Evolutionary conservation across 1,140 invertebrate species (phyloP).

Genomic region (Dendrolimus punctatus): DNA sequence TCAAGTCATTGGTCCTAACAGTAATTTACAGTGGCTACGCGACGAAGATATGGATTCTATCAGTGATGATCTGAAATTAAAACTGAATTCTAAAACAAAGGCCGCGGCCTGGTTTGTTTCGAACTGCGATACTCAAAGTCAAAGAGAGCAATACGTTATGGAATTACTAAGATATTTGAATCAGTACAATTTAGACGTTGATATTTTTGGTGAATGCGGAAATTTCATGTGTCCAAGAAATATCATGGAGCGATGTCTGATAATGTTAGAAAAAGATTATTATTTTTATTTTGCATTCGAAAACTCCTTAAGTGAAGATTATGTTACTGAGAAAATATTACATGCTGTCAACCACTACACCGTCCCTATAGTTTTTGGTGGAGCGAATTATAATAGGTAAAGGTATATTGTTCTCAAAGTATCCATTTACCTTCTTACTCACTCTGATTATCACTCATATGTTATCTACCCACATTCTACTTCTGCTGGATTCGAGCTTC

Average conservation of each 20-base stretch:
- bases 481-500: too few species aligned
- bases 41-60: slow-evolving; percentile 33
- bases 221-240: slow-evolving; percentile 34
- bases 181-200: slow-evolving; percentile 57
- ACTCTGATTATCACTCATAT: too few species aligned
- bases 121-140: slow-evolving; percentile 73
- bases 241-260: slow-evolving; percentile 45
- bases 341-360: slow-evolving; percentile 32
- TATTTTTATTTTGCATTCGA: slow-evolving; percentile 82
- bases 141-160: slow-evolving; percentile 71
- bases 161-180: slow-evolving; percentile 72
- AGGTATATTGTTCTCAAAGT: not conserved
- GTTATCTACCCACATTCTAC: too few species aligned
- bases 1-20: slow-evolving; percentile 37
- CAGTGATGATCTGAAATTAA: slow-evolving; percentile 25
- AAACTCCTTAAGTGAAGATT: slow-evolving; percentile 75
- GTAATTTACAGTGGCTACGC: slow-evolving; percentile 32
- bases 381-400: slow-evolving; percentile 59
- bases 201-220: slow-evolving; percentile 80
- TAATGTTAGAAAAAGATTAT: slow-evolving; percentile 67
- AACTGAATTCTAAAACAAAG: slow-evolving; percentile 51
- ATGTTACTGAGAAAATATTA: slow-evolving; percentile 74
- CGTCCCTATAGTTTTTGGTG: slow-evolving; percentile 44
- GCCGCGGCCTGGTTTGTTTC: slow-evolving; percentile 76
- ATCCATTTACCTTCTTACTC: too few species aligned